Evolutionary conservation across 2,888 invertebrate species (phyloP).

Genomic region (Ennomos erosarius): DNA sequence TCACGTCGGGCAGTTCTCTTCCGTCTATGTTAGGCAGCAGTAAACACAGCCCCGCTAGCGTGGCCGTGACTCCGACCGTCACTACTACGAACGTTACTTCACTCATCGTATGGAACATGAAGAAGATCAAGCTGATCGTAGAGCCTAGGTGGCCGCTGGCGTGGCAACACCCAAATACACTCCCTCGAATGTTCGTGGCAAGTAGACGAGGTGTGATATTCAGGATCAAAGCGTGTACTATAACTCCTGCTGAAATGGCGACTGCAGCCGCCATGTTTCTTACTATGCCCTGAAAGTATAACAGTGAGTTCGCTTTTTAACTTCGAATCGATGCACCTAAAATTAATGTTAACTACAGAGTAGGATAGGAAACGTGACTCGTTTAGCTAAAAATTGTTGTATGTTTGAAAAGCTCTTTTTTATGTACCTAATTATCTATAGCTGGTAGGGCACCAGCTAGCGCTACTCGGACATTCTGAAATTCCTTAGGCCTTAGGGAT

Average conservation of each 20-base stretch:
- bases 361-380: too few species aligned
- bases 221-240: slow-evolving; percentile 61
- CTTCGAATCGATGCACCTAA: too few species aligned
- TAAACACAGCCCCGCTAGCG: slow-evolving; percentile 55
- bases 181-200: slow-evolving; percentile 68
- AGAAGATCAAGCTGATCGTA: slow-evolving; percentile 63
- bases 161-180: slow-evolving; percentile 66
- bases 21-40: slow-evolving; percentile 67
- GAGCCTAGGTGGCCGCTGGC: slow-evolving; percentile 69
- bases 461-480: too few species aligned
- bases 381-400: too few species aligned
- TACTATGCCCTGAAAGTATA: slow-evolving; percentile 54
- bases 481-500: too few species aligned
- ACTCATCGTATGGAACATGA: slow-evolving; percentile 52
- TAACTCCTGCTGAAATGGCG: slow-evolving; percentile 61
- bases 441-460: too few species aligned
- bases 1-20: slow-evolving; percentile 72
- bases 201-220: slow-evolving; percentile 71
- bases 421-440: too few species aligned
- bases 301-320: neutral
- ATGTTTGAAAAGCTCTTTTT: too few species aligned
- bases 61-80: slow-evolving; percentile 49
- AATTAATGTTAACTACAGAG: too few species aligned
- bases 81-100: slow-evolving; percentile 51
- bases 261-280: slow-evolving; percentile 54